A percentile compares a stretch with the other conserved stretches of the same genome.
Evolutionary conservation across 2,888 invertebrate species (phyloP).

Genomic region (Euclidia mi): DNA sequence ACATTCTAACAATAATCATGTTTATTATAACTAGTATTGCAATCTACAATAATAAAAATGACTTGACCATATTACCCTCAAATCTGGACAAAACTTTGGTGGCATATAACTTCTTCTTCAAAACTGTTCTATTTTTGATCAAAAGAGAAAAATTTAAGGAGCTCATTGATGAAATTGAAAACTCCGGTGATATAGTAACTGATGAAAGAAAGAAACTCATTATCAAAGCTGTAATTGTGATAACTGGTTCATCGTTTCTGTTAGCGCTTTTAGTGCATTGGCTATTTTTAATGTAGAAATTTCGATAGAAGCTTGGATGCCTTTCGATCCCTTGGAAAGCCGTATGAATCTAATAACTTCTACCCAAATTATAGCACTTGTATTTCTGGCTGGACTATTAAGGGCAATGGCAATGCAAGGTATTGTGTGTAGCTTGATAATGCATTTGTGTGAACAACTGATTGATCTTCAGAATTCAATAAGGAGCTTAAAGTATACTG

Average conservation of each 20-base stretch:
- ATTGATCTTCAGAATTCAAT: constrained; percentile 67
- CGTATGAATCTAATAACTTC: constrained; percentile 64
- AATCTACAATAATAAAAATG: constrained; percentile 60
- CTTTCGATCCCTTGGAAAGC: constrained; percentile 72
- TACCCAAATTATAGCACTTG: constrained; percentile 60
- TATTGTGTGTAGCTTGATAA: constrained; percentile 74
- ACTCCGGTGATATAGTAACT: constrained; percentile 70
- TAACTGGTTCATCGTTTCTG: constrained; percentile 57
- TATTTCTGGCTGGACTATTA: constrained; percentile 67
- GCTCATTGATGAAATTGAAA: constrained; percentile 70
- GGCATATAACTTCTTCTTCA: constrained; percentile 71
- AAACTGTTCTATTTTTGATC: constrained; percentile 67
- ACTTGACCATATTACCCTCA: constrained; percentile 61
- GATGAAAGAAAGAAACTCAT: constrained; percentile 66
- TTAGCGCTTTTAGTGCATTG: constrained; percentile 62
- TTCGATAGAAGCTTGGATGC: constrained; percentile 78
- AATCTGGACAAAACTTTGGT: constrained; percentile 74
- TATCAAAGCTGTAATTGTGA: constrained; percentile 59
- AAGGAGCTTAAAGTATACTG: constrained; percentile 59
- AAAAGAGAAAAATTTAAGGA: constrained; percentile 63
- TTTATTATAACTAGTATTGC: constrained; percentile 68
- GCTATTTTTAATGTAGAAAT: constrained; percentile 69
- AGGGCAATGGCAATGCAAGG: constrained; percentile 80
- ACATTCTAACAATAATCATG: constrained; percentile 61
- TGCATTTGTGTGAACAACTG: constrained; percentile 82